A percentile compares a stretch with the other conserved stretches of the same genome.
Conservation (phyloP, 2,113 vertebrate species). For the Limanda limanda region DNA sequence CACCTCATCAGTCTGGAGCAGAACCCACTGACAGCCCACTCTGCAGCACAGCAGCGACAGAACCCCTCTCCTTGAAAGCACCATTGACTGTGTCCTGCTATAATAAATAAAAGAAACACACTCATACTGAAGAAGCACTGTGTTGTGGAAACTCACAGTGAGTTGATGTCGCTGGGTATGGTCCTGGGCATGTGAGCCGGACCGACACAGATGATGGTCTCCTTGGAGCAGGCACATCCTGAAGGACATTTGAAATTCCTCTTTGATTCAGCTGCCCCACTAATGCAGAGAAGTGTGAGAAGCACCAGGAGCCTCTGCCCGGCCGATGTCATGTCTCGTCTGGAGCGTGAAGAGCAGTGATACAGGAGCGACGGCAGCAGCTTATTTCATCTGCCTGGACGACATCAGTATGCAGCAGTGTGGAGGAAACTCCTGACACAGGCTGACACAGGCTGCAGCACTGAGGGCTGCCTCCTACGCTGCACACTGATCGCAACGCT, state of each 20-base stretch:
- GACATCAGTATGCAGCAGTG: slow-evolving; percentile 60
- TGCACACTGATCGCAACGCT: neutral
- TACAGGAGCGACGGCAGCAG: slow-evolving; percentile 22
- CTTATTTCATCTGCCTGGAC: slow-evolving; percentile 40
- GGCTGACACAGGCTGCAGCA: slow-evolving; percentile 77
- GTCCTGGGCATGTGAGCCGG: slow-evolving; percentile 86
- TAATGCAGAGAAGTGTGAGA: slow-evolving; percentile 61
- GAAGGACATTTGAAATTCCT: slow-evolving; percentile 87
- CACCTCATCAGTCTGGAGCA: slow-evolving; percentile 12
- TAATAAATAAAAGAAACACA: neutral
- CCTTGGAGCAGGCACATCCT: slow-evolving; percentile 93
- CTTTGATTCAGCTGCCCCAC: slow-evolving; percentile 71
- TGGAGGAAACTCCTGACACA: slow-evolving; percentile 69
- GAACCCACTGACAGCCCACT: slow-evolving; percentile 29
- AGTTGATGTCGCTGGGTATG: slow-evolving; percentile 90
- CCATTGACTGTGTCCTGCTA: neutral
- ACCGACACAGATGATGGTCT: slow-evolving; percentile 93
- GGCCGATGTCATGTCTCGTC: slow-evolving; percentile 65
- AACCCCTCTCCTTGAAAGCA: slow-evolving; percentile 5
- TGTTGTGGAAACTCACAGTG: slow-evolving; percentile 85
- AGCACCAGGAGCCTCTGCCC: slow-evolving; percentile 33
- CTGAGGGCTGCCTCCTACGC: slow-evolving; percentile 34
- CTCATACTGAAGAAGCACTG: too few relatives aligned
- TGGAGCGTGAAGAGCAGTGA: neutral
- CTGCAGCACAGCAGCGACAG: slow-evolving; percentile 14